These are phyloP conservation scores for Rhabdomys dilectus DNA, from an alignment of 2,113 vertebrate species.

Conservation along the genomic window DNA sequence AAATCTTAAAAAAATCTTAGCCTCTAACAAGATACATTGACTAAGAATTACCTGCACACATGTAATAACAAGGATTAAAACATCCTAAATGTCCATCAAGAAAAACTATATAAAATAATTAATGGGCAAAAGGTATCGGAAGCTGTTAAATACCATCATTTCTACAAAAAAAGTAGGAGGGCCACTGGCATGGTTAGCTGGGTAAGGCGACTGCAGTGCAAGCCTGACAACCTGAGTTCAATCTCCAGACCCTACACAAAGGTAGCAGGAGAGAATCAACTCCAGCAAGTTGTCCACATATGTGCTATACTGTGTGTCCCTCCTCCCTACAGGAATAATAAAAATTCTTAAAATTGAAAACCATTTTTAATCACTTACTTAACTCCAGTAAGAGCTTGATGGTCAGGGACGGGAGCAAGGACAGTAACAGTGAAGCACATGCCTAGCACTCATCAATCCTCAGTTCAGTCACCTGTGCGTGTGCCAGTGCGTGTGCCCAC, in stretches of 20 bases:
- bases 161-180: background rate
- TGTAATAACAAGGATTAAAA: slow-evolving; percentile 43
- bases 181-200: background rate
- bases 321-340: background rate
- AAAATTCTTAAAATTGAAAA: background rate
- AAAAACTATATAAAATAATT: slow-evolving; percentile 11
- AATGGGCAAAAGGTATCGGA: slow-evolving; percentile 13
- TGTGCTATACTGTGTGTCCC: background rate
- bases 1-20: background rate
- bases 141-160: slow-evolving; percentile 1
- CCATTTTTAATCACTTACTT: slow-evolving; percentile 19
- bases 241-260: background rate
- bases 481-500: background rate
- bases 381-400: background rate
- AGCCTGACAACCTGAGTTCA: background rate
- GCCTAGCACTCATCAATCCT: background rate
- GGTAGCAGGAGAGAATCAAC: background rate
- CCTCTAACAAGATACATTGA: slow-evolving; percentile 4
- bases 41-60: background rate
- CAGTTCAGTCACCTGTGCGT: background rate
- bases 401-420: background rate
- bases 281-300: background rate
- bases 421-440: background rate
- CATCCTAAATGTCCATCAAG: background rate
- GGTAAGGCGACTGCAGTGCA: background rate